Percentiles rank a stretch among this genome's conserved stretches.
Conservation (phyloP, 2,888 invertebrate species). For the Eristalis tenax region DNA sequence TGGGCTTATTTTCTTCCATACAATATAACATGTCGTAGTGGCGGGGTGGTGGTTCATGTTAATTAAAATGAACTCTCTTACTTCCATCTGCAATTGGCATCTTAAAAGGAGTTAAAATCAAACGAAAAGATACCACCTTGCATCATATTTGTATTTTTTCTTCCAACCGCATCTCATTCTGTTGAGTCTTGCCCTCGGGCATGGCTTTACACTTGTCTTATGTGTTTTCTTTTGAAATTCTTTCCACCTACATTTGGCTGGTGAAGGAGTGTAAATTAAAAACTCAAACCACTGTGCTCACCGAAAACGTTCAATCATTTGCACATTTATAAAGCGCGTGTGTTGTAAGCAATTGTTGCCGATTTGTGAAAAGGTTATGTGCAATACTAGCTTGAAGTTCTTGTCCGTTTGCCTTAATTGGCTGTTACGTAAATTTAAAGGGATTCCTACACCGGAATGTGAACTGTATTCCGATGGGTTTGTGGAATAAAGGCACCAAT, state of each 20-base stretch:
- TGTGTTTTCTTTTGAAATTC: constrained; percentile 23
- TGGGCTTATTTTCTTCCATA: constrained; percentile 44
- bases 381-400: background rate
- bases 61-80: constrained; percentile 61
- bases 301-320: background rate
- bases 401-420: background rate
- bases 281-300: constrained; percentile 4
- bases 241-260: background rate
- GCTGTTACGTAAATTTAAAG: background rate
- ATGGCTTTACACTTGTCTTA: constrained; percentile 38
- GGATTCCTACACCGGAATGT: background rate
- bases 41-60: constrained; percentile 37
- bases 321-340: background rate
- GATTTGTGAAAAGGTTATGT: background rate
- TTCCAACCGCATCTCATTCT: background rate
- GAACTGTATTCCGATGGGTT: background rate
- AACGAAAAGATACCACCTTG: constrained; percentile 46
- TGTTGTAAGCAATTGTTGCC: background rate
- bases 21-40: background rate
- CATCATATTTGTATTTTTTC: constrained; percentile 39
- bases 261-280: constrained; percentile 11
- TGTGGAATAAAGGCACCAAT: background rate
- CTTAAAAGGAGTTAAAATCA: constrained; percentile 53
- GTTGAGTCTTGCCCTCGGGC: constrained; percentile 45
- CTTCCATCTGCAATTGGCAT: constrained; percentile 62